Percentiles rank a stretch among this genome's conserved stretches.
Evolutionary conservation across 2,888 invertebrate species (phyloP).

Genomic region (Sicus ferrugineus): DNA sequence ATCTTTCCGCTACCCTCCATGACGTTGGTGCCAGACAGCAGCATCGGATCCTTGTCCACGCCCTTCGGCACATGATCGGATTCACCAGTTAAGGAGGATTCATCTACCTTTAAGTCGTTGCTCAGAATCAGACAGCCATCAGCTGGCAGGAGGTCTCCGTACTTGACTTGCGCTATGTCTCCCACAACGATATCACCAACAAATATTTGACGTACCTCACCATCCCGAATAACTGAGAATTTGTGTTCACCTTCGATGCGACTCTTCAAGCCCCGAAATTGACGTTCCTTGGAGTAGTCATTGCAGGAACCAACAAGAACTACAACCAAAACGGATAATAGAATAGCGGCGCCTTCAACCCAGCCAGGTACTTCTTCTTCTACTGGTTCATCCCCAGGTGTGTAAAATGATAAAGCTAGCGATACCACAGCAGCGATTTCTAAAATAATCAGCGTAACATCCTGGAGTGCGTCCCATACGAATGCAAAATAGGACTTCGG

Average conservation of each 20-base stretch:
- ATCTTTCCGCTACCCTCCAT: constrained; percentile 99
- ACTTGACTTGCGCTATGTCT: constrained; percentile 94
- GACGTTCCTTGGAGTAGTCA: constrained; percentile 98
- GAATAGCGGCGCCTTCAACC: constrained; percentile 3
- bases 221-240: constrained; percentile 73
- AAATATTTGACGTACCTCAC: constrained; percentile 87
- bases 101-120: constrained; percentile 95
- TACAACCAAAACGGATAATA: constrained; percentile 7
- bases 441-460: constrained; percentile 95
- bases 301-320: constrained; percentile 96
- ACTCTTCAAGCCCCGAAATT: constrained; percentile 94
- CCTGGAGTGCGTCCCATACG: constrained; percentile 98
- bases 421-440: constrained; percentile 96
- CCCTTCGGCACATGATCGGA: constrained; percentile 98
- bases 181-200: constrained; percentile 95
- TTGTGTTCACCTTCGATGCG: constrained; percentile 98
- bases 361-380: constrained; percentile 2
- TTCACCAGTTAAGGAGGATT: constrained; percentile 96
- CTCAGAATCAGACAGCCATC: constrained; percentile 95
- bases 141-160: constrained; percentile 94
- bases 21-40: constrained; percentile 96
- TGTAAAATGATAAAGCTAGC: constrained; percentile 90
- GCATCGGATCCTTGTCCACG: constrained; percentile 88
- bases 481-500: constrained; percentile 96
- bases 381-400: constrained; percentile 68